phyloP scores from a whole-genome alignment of 2,797 vertebrate species.

The Sphenopsis melanotis region DNA sequence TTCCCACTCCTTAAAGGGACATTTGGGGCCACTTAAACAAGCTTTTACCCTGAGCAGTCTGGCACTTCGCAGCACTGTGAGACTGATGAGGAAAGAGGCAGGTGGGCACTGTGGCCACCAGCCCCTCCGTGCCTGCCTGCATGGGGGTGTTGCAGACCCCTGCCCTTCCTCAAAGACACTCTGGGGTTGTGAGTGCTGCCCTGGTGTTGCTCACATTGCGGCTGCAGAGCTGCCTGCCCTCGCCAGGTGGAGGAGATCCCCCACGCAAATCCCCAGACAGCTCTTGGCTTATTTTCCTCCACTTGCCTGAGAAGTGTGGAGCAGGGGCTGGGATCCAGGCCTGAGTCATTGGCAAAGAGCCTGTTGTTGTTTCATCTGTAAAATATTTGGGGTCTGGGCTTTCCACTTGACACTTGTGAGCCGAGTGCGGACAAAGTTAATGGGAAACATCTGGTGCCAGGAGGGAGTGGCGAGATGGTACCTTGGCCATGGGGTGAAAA shows the following conservation, averaged over 20 bases:
- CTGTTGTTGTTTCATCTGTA: not conserved
- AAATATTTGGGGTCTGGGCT: not conserved
- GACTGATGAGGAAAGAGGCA: not conserved
- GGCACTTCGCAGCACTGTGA: not conserved
- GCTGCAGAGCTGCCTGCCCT: not conserved
- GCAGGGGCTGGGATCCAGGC: not conserved
- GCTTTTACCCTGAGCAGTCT: not conserved
- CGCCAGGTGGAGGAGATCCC: not conserved
- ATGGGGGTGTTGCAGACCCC: fast-evolving
- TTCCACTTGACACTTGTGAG: not conserved
- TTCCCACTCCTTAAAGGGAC: not conserved
- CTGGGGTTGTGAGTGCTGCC: not conserved
- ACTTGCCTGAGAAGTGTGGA: fast-evolving
- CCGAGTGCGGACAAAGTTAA: not conserved
- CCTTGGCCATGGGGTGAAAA: fast-evolving
- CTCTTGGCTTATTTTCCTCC: not conserved
- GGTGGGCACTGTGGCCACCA: not conserved
- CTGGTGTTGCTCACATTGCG: fast-evolving
- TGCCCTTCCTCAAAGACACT: fast-evolving
- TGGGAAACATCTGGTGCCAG: not conserved
- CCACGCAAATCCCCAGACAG: not conserved
- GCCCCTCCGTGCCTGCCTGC: not conserved
- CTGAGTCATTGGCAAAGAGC: not conserved
- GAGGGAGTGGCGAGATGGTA: fast-evolving
- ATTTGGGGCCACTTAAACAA: not conserved